These are phyloP conservation scores for Taenaris catops DNA, from an alignment of 2,888 invertebrate species.

Conservation along the genomic window DNA sequence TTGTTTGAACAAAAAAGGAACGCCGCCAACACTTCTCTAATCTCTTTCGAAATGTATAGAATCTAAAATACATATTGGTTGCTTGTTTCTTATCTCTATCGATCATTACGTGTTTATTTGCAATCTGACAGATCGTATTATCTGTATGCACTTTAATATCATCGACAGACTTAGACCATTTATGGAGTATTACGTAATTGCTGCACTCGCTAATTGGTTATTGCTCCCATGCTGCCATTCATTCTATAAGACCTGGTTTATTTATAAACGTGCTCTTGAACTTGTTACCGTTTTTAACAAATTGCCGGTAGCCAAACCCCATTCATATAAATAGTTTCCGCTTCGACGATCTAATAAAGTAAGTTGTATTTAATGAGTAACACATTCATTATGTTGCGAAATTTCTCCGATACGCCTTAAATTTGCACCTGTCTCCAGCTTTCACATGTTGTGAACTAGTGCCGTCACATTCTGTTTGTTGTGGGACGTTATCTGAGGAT, in stretches of 20 bases:
- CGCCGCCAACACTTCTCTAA: conserved; percentile 5
- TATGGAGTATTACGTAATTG: conserved; percentile 45
- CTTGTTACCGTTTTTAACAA: conserved; percentile 39
- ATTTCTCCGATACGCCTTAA: conserved; percentile 48
- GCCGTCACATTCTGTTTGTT: conserved; percentile 38
- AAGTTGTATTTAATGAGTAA: conserved; percentile 23
- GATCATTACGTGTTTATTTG: not conserved
- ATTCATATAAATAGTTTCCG: conserved; percentile 37
- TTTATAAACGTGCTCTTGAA: conserved; percentile 59
- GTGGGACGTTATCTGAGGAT: conserved; percentile 55
- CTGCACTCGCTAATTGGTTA: conserved; percentile 43
- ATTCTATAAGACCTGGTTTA: conserved; percentile 39
- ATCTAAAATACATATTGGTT: conserved; percentile 5
- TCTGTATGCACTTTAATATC: conserved; percentile 7
- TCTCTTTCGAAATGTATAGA: conserved; percentile 5
- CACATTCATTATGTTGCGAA: conserved; percentile 34
- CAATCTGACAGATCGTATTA: not conserved
- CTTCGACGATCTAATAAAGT: conserved; percentile 30
- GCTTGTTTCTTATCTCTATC: not conserved
- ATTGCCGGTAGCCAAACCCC: conserved; percentile 37
- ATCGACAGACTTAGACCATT: conserved; percentile 25
- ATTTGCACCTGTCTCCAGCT: conserved; percentile 58
- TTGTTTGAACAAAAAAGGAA: conserved; percentile 10
- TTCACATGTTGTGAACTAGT: conserved; percentile 53
- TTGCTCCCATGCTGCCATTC: conserved; percentile 36